These are phyloP conservation scores for Odontomyia ornata DNA, from an alignment of 2,888 invertebrate species.

Conservation along the genomic window DNA sequence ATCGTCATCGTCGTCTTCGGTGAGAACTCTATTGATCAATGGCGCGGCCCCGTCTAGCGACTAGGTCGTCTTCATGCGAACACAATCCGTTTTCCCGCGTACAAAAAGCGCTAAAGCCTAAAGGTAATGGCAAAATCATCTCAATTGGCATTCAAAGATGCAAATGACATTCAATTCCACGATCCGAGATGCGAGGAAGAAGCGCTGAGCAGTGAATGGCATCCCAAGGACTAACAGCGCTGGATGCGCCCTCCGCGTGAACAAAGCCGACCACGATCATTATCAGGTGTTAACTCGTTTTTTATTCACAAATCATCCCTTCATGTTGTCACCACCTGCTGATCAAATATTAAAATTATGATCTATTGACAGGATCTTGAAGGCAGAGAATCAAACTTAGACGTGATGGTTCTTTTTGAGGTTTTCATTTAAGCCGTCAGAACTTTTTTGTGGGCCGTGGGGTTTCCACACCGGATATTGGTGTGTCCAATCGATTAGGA, in stretches of 20 bases:
- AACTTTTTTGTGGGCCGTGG: background rate
- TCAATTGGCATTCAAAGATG: slow-evolving; percentile 25
- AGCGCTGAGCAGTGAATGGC: slow-evolving; percentile 1
- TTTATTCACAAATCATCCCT: slow-evolving; percentile 12
- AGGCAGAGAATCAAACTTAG: background rate
- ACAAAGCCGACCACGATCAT: slow-evolving; percentile 15
- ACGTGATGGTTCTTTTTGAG: background rate
- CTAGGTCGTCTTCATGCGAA: background rate
- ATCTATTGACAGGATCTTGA: slow-evolving; percentile 28
- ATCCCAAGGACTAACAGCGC: slow-evolving; percentile 21
- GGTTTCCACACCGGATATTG: slow-evolving; percentile 24
- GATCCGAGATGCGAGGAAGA: background rate
- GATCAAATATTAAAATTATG: slow-evolving; percentile 43
- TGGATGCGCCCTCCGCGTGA: background rate
- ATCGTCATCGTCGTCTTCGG: slow-evolving; percentile 30
- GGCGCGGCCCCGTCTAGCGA: slow-evolving; percentile 25
- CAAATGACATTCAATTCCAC: slow-evolving; percentile 23
- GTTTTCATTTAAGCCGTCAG: slow-evolving; percentile 1
- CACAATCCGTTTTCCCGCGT: background rate
- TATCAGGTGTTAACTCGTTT: slow-evolving; percentile 38
- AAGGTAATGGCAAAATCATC: slow-evolving; percentile 16
- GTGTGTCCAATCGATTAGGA: background rate
- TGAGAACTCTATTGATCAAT: slow-evolving; percentile 44
- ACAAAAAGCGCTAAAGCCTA: background rate
- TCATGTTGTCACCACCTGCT: slow-evolving; percentile 35